phyloP scores from a whole-genome alignment of 1,140 invertebrate genomes.

The Drosophila gunungcola region DNA sequence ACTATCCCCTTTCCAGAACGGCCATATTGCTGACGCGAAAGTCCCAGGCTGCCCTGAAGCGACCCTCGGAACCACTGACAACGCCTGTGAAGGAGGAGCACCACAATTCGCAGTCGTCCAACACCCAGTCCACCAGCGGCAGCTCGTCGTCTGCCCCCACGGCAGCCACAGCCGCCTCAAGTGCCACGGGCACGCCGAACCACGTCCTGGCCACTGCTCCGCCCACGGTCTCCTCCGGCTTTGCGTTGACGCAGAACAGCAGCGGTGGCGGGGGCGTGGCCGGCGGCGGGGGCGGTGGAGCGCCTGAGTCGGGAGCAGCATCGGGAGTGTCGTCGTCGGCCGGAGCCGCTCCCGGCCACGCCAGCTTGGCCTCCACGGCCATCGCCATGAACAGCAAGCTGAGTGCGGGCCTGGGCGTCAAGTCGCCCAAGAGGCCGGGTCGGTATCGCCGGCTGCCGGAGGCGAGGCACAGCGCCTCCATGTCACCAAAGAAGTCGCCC shows the following conservation, averaged over 20 bases:
- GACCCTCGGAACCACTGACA: conserved; percentile 82
- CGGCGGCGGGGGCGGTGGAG: background rate
- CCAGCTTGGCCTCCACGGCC: conserved; percentile 44
- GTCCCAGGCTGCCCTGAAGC: conserved; percentile 86
- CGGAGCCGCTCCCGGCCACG: conserved; percentile 23
- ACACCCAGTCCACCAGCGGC: conserved; percentile 84
- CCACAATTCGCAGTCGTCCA: conserved; percentile 72
- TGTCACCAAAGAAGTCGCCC: conserved; percentile 83
- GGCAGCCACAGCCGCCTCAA: conserved; percentile 81
- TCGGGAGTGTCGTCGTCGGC: conserved; percentile 6
- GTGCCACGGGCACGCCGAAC: conserved; percentile 36
- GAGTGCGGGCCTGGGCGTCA: conserved; percentile 43
- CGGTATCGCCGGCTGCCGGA: conserved; percentile 73
- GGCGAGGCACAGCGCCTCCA: conserved; percentile 63
- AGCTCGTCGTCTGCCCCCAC: conserved; percentile 71
- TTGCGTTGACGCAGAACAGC: conserved; percentile 64
- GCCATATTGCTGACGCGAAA: conserved; percentile 94
- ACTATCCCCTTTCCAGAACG: conserved; percentile 86
- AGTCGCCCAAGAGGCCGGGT: conserved; percentile 78
- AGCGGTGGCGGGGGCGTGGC: conserved; percentile 18
- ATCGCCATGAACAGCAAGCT: conserved; percentile 69
- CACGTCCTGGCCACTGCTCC: conserved; percentile 38
- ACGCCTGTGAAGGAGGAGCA: conserved; percentile 85
- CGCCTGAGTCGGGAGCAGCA: background rate
- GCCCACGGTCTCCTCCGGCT: conserved; percentile 43